These are phyloP conservation scores for Diaphora mendica DNA, from an alignment of 2,888 invertebrate species.

Conservation along the genomic window DNA sequence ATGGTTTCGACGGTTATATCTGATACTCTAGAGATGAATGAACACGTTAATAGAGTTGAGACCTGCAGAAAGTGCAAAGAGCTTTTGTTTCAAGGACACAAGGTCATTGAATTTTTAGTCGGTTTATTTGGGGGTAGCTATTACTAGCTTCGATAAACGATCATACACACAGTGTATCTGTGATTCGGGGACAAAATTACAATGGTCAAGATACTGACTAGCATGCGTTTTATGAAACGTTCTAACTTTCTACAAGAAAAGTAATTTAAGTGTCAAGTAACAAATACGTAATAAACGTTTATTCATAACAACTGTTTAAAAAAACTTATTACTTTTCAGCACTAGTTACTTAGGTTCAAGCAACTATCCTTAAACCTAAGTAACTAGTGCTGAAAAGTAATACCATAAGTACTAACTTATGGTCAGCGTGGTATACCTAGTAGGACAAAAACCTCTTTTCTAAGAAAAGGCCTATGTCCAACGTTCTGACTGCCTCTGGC, in stretches of 20 bases:
- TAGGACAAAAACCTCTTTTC: no score
- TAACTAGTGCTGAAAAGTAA: no score
- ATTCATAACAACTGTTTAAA: not conserved
- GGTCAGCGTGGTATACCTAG: no score
- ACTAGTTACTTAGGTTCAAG: not conserved
- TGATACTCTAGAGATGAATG: slow-evolving; percentile 71
- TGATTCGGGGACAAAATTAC: no score
- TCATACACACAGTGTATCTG: not conserved
- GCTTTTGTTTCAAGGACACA: not conserved
- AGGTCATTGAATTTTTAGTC: not conserved
- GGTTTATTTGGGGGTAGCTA: no score
- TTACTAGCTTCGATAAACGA: no score
- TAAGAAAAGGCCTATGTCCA: no score
- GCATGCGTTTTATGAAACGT: not conserved
- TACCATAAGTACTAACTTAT: no score
- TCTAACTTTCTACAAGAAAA: not conserved
- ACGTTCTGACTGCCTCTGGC: no score
- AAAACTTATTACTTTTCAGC: no score
- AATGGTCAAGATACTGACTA: no score
- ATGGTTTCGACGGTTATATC: slow-evolving; percentile 73
- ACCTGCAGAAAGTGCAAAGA: slow-evolving; percentile 9
- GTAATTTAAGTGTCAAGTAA: not conserved
- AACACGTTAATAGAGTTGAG: slow-evolving; percentile 40
- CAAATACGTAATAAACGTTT: not conserved
- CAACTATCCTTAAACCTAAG: no score